These are phyloP conservation scores for Cetonia aurata DNA, from an alignment of 2,888 invertebrate genomes.

Conservation along the genomic window DNA sequence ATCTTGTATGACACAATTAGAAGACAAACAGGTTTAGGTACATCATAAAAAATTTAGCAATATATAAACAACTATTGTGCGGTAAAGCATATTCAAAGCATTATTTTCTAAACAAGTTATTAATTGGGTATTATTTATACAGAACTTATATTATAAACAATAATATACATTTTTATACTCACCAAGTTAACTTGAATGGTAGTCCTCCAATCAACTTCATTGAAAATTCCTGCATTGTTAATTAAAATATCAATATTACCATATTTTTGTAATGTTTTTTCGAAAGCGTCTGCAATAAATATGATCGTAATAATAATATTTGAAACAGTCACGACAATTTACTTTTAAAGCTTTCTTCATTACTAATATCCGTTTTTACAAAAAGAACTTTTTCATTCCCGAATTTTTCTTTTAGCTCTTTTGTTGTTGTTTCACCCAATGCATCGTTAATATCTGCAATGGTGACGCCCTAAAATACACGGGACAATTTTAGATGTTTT, in stretches of 20 bases:
- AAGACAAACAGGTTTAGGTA: too few relatives aligned
- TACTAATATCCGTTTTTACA: conserved; percentile 14
- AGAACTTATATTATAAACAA: too few relatives aligned
- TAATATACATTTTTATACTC: not conserved
- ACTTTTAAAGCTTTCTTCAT: conserved; percentile 28
- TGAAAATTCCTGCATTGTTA: conserved; percentile 28
- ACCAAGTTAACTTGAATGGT: conserved; percentile 28
- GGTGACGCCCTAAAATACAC: conserved; percentile 16
- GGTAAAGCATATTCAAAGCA: too few relatives aligned
- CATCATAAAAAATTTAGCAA: too few relatives aligned
- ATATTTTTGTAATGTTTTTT: conserved; percentile 15
- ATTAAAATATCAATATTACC: conserved; percentile 20
- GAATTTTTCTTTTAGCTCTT: conserved; percentile 6
- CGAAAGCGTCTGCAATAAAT: conserved; percentile 12
- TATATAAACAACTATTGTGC: too few relatives aligned
- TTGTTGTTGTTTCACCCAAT: conserved; percentile 7
- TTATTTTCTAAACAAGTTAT: too few relatives aligned
- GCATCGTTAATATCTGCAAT: conserved; percentile 22
- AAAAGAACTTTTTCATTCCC: conserved; percentile 15
- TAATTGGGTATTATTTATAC: too few relatives aligned
- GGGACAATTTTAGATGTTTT: too few relatives aligned
- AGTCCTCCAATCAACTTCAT: conserved; percentile 26
- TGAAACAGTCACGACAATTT: not conserved
- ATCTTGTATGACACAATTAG: too few relatives aligned
- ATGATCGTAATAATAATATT: not conserved